phyloP scores from a whole-genome alignment of 2,113 vertebrate species.

The Taurulus bubalis region DNA sequence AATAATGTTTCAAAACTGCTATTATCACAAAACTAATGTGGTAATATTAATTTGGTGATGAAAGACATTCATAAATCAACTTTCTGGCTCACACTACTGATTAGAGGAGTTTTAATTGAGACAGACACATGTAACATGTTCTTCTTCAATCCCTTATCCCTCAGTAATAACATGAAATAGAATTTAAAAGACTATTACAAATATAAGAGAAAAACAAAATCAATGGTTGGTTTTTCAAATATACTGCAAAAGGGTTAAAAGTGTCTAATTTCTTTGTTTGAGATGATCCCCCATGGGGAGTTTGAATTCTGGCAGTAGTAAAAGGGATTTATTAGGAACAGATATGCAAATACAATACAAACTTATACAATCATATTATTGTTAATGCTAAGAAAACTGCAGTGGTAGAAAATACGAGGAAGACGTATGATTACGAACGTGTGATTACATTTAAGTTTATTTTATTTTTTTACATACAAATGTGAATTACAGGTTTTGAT shows the following conservation, averaged over 20 bases:
- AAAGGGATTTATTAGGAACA: not conserved
- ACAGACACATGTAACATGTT: slow-evolving; percentile 6
- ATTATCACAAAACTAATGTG: not conserved
- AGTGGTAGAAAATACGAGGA: not conserved
- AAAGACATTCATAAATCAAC: not conserved
- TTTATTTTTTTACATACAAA: not conserved
- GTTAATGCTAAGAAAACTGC: not conserved
- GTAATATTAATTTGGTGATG: slow-evolving; percentile 7
- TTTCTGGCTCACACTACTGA: not conserved
- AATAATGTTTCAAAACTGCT: not conserved
- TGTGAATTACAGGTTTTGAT: not conserved
- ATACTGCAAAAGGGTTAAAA: not conserved
- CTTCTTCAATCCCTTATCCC: not conserved
- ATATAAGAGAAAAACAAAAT: not conserved
- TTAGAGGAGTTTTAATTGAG: slow-evolving; percentile 7
- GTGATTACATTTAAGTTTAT: not conserved
- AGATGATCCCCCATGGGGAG: not conserved
- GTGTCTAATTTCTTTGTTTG: not conserved
- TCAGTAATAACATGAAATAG: not conserved
- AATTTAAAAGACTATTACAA: slow-evolving; percentile 1
- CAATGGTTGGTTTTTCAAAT: not conserved
- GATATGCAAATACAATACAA: slow-evolving; percentile 6
- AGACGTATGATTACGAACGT: not conserved
- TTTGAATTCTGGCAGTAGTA: not conserved
- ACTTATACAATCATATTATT: not conserved